Conservation (phyloP, 64 coral and sea anemone genomes). For the Acropora yongei region DNA sequence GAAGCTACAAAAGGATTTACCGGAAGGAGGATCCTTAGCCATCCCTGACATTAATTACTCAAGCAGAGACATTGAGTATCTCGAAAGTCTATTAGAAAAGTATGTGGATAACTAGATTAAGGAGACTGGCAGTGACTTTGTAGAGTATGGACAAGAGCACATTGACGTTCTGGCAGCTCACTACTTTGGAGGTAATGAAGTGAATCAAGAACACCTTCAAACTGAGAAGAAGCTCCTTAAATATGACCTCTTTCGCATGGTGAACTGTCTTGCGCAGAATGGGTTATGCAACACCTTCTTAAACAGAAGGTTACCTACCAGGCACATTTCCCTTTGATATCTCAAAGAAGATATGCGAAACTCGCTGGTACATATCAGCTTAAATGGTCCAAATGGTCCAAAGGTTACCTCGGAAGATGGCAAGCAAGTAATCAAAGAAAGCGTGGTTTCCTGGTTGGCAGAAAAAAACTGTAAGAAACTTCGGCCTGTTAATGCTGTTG, state of each 20-base stretch:
- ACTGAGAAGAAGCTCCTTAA: background rate
- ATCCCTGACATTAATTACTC: no score
- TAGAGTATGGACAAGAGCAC: conserved; percentile 7
- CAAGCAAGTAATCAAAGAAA: no score
- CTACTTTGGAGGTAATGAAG: conserved; percentile 24
- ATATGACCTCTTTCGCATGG: conserved; percentile 21
- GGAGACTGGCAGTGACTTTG: conserved; percentile 1
- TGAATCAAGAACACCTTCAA: background rate
- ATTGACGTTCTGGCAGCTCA: conserved; percentile 14
- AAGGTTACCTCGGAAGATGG: no score
- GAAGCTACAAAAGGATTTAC: no score
- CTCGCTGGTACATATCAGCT: conserved; percentile 23
- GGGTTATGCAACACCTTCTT: background rate
- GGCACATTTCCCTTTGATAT: conserved; percentile 13
- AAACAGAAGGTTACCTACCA: conserved; percentile 13
- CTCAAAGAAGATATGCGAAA: conserved; percentile 18
- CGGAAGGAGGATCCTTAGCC: no score
- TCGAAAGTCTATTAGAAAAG: background rate
- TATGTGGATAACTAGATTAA: background rate
- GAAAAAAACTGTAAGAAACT: conserved; percentile 12
- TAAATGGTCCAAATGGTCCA: background rate
- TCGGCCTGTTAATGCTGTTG: background rate
- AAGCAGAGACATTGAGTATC: background rate
- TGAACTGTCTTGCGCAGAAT: conserved; percentile 17
- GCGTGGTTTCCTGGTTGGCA: no score